Evolutionary conservation across 2,113 vertebrate genomes (phyloP), one percentile per base, ranked within the genome.

Genomic region (Erythrolamprus reginae): DNA sequence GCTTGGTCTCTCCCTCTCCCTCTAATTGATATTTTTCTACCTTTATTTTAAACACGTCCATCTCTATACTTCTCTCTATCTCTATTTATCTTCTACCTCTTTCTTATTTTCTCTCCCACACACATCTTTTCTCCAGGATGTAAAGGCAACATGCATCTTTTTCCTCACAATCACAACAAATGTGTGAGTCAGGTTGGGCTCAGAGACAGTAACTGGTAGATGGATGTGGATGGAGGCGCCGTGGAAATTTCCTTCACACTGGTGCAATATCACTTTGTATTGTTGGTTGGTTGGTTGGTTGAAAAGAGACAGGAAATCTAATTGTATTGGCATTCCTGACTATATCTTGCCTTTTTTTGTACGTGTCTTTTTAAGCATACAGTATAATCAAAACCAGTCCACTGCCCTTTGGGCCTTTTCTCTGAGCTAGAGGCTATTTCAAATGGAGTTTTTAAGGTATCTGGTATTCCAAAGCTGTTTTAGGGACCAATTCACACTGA

Each of bases 401-500:
- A 77, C 13, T 88, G 52, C 1, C 84, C 38, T 3, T 7, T 10
- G 42, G 86, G 86, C 0, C 15, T 91, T 88, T 86, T 58, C 91
- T 58, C 58, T 91, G 33, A 89, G 17, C 5, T 45, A 48, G 48
- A 90, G 5, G 91, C 61, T 86, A 1, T 91, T 89, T 53, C 91
- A 82, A 87, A 24, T 8, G 87, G 61, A 45, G 10, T n/a, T 26
- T 91, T 88, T 50, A 61, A 88, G 17, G 6, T 21, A 0, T 84
- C 45, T 86, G 8, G 10, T 28, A 50, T 42, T 89, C 86, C 88
- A 84, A n/a, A 55, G 2, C 91, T 95, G 52, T 88, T 84, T 28
- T 15, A 88, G 85, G 51, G 90, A 86, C 88, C 94, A 92, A 94
- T 93, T 94, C 93, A 89, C 86, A 87, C n/a, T 88, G 84, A 91